These are phyloP conservation scores for Harpalus rufipes DNA, from an alignment of 2,888 invertebrate genomes.

Conservation along the genomic window DNA sequence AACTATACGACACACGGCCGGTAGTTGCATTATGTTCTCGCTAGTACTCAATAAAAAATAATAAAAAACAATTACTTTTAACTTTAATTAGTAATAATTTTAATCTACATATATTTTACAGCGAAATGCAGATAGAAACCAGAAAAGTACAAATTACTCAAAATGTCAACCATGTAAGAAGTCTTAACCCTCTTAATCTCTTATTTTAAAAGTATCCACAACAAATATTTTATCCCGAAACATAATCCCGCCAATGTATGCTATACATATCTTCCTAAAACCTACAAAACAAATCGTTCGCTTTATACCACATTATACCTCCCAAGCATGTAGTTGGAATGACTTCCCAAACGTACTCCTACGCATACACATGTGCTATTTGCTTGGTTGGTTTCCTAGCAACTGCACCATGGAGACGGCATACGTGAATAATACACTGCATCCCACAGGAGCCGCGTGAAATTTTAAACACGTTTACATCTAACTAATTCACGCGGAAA, in stretches of 20 bases:
- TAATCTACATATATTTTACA: too few relatives aligned
- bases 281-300: not conserved
- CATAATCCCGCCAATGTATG: not conserved
- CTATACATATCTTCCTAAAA: not conserved
- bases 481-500: conserved; percentile 51
- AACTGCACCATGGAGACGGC: conserved; percentile 28
- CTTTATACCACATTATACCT: not conserved
- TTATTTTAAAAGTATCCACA: too few relatives aligned
- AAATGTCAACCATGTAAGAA: too few relatives aligned
- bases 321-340: conserved; percentile 1
- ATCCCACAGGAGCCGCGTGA: conserved; percentile 37
- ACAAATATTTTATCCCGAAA: too few relatives aligned
- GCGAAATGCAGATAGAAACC: too few relatives aligned
- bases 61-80: too few relatives aligned
- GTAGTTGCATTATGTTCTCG: too few relatives aligned
- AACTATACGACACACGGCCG: too few relatives aligned
- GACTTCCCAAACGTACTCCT: not conserved
- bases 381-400: conserved; percentile 10
- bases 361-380: not conserved
- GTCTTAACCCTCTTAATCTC: too few relatives aligned
- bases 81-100: too few relatives aligned
- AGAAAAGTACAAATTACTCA: too few relatives aligned
- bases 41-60: too few relatives aligned
- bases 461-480: conserved; percentile 57
- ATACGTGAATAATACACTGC: conserved; percentile 46